Conservation (phyloP, 2,113 vertebrate species). For the Polypterus senegalus region DNA sequence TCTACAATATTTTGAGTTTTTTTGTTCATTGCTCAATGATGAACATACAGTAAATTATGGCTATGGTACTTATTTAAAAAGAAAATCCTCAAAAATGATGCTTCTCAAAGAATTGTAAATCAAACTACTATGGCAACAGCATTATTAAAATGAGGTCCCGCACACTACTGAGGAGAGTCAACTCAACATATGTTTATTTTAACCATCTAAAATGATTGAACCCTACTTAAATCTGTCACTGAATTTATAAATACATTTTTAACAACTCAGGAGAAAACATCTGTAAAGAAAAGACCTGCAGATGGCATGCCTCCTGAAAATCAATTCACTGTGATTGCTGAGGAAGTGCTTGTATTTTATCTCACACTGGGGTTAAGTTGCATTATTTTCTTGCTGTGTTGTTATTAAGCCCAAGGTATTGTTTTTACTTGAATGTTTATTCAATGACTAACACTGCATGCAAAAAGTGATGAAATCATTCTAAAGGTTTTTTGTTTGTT, state of each 20-base stretch:
- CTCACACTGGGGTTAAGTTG: constrained; percentile 16
- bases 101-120: constrained; percentile 4
- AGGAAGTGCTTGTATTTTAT: constrained; percentile 28
- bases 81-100: neutral
- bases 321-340: constrained; percentile 26
- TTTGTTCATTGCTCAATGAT: no score
- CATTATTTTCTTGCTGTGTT: constrained; percentile 24
- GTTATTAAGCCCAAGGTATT: no score
- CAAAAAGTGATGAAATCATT: no score
- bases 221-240: constrained; percentile 26
- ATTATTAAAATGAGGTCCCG: neutral
- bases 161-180: constrained; percentile 25
- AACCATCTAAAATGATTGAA: constrained; percentile 29
- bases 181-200: constrained; percentile 39
- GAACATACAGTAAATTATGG: no score
- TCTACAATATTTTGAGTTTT: no score
- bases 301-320: constrained; percentile 33
- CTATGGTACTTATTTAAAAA: no score
- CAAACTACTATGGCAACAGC: constrained; percentile 9
- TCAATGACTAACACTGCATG: no score
- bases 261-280: constrained; percentile 31
- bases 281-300: constrained; percentile 36
- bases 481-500: no score
- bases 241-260: constrained; percentile 15
- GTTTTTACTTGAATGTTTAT: no score